Base-by-base conservation (phyloP, 2,888 invertebrate species). In the Drosophila heteroneura region DNA sequence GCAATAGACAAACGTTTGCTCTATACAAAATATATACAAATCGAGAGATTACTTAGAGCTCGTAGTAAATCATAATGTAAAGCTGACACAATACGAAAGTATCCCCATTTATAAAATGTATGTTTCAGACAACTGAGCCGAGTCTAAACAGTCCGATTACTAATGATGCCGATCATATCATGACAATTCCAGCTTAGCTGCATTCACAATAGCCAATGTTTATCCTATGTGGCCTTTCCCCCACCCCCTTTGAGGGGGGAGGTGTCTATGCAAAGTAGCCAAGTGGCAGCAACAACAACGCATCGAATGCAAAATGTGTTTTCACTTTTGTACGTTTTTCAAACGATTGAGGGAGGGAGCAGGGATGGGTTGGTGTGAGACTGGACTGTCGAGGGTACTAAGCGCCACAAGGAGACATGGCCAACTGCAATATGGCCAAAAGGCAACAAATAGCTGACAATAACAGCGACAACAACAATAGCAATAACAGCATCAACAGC, bases 381-480 rank as follows among this genome's bases (percentile, higher is more conserved):
- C 10, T n/a, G 26, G 47, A 26, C 26, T 16, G 47, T 47, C 26
- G 16, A 47, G 64, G 59, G 68, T 65, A 78, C 47, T 71, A 78
- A 78, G 72, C 81, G 81, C 81, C 78, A 81, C 72, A 57, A 72
- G 75, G 72, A 80, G 81, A 72, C 72, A 74, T 79, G 74, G 74
- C 79, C 79, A 70, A 81, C 75, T 86, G 81, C 83, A 86, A 79
- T 85, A 84, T 87, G 87, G 75, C 85, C 85, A 85, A 73, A 81
- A 82, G 82, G 84, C 86, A 86, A 83, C 85, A 85, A 86, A 87
- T 85, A 85, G 87, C 85, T 87, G 85, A 86, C 87, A 87, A 82
- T 79, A 81, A 79, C 78, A 75, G 77, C 79, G 70, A 72, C 73
- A 78, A 53, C 75, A 75, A 70, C 70, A 81, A 33, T 7, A 37